Conservation (phyloP, 37 sponge, comb jelly and placozoan species). For the Petrosia ficiformis region DNA sequence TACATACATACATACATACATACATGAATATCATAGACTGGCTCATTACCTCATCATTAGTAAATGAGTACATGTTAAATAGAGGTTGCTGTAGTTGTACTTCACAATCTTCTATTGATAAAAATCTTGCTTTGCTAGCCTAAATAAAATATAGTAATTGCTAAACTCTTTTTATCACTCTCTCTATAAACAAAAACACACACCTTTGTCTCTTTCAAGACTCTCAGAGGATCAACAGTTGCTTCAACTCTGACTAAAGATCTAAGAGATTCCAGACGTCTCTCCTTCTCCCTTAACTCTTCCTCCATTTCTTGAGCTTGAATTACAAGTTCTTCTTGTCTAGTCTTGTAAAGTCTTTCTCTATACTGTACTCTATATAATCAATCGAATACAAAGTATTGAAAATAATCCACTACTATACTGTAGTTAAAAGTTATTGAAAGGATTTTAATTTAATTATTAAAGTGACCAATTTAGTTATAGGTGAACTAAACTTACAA, state of each 20-base stretch:
- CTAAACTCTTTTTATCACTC: no score
- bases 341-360: neutral
- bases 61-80: no score
- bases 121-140: no score
- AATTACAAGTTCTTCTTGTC: constrained; percentile 2
- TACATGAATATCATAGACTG: no score
- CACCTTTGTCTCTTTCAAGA: constrained; percentile 47
- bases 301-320: neutral
- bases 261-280: constrained; percentile 30
- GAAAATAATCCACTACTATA: neutral
- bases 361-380: constrained; percentile 11
- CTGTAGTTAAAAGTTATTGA: no score
- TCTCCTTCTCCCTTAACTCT: constrained; percentile 33
- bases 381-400: constrained; percentile 1
- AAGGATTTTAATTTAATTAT: neutral
- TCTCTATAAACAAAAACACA: no score
- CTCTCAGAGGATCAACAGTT: constrained; percentile 37
- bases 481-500: no score
- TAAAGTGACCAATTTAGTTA: neutral
- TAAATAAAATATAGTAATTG: no score
- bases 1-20: no score
- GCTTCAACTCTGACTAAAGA: constrained; percentile 34
- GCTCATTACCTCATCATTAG: no score
- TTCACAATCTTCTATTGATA: no score
- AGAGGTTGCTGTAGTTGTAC: no score